These are phyloP conservation scores for Stenopsyche tienmushanensis DNA, from an alignment of 1,140 invertebrate species.

Conservation along the genomic window DNA sequence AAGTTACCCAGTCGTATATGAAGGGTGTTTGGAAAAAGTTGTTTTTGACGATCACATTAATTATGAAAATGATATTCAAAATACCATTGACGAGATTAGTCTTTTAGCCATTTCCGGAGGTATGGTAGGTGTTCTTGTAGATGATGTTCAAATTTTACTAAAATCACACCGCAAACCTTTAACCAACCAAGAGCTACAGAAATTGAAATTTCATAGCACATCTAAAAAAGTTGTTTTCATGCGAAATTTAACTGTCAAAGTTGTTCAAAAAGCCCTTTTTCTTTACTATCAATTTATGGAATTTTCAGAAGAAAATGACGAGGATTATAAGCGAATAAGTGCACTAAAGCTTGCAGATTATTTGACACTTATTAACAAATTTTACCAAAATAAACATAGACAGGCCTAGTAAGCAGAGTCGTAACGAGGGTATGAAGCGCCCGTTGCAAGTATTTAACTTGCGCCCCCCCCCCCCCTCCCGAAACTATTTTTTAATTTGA, in stretches of 20 bases:
- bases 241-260: neutral
- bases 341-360: neutral
- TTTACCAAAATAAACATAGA: neutral
- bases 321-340: neutral
- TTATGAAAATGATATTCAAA: neutral
- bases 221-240: neutral
- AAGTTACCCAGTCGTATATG: too few relatives aligned
- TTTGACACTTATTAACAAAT: neutral
- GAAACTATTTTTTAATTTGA: too few relatives aligned
- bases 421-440: too few relatives aligned
- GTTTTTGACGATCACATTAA: neutral
- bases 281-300: neutral
- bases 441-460: too few relatives aligned
- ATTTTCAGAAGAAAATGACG: neutral
- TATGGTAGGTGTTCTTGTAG: neutral
- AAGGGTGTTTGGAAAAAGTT: too few relatives aligned
- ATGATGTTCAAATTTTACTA: neutral
- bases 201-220: neutral
- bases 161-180: neutral
- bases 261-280: neutral
- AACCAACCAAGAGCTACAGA: neutral
- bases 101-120: neutral
- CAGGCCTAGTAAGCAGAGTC: too few relatives aligned
- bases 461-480: too few relatives aligned
- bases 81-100: neutral